Evolutionary conservation across 2,888 invertebrate genomes (phyloP).

Genomic region (Gandaritis pyraliata): DNA sequence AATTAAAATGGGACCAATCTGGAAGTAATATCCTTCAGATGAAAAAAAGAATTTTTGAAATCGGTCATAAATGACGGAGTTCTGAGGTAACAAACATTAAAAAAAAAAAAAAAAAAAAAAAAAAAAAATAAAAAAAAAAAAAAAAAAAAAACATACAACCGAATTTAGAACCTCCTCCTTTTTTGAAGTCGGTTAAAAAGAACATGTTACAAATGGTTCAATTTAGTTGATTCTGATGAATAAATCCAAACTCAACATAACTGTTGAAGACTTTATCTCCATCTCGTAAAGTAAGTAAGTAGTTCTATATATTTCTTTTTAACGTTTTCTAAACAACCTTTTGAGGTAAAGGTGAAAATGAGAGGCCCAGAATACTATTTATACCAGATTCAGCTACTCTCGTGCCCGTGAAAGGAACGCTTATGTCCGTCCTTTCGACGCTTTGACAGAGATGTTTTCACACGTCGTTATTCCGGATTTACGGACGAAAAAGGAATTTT

Average conservation of each 20-base stretch:
- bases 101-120: too few species aligned
- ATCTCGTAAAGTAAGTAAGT: conserved; percentile 1
- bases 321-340: conserved; percentile 36
- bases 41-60: too few species aligned
- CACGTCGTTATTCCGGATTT: conserved; percentile 69
- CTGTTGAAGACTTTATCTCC: conserved; percentile 8
- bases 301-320: conserved; percentile 11
- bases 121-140: too few species aligned
- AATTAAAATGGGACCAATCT: too few species aligned
- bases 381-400: conserved; percentile 40
- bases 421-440: conserved; percentile 45
- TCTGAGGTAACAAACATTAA: too few species aligned
- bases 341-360: conserved; percentile 21
- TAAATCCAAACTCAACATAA: not conserved
- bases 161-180: too few species aligned
- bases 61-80: too few species aligned
- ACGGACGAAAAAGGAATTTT: conserved; percentile 63
- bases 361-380: conserved; percentile 43
- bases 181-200: too few species aligned
- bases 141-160: too few species aligned
- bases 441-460: conserved; percentile 59
- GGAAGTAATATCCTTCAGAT: too few species aligned
- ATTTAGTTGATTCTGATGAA: too few species aligned
- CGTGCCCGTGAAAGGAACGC: conserved; percentile 42
- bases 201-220: too few species aligned